Conservation (phyloP, 2,888 invertebrate genomes). For the Dusona sp. region DNA sequence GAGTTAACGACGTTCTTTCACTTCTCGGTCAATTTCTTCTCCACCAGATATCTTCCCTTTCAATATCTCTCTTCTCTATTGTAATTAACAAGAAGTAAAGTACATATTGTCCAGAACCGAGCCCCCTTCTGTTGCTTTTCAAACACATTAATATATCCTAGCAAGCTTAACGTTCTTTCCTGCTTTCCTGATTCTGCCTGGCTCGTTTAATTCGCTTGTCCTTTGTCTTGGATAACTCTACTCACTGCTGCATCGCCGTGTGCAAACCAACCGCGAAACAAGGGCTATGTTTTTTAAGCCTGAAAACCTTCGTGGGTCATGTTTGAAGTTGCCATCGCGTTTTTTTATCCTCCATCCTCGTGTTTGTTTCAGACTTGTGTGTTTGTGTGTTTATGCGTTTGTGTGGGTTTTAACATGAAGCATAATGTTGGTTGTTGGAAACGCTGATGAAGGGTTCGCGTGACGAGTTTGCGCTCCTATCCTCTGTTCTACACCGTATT, state of each 20-base stretch:
- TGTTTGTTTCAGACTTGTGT: slow-evolving; percentile 25
- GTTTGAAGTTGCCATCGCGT: slow-evolving; percentile 12
- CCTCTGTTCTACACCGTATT: slow-evolving; percentile 65
- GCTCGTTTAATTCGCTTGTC: slow-evolving; percentile 65
- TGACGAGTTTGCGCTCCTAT: slow-evolving; percentile 81
- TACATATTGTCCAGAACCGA: slow-evolving; percentile 43
- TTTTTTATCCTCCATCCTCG: slow-evolving; percentile 30
- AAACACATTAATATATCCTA: not conserved
- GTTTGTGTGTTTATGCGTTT: slow-evolving; percentile 64
- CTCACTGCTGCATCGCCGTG: slow-evolving; percentile 29
- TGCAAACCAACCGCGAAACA: slow-evolving; percentile 28
- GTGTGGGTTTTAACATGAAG: slow-evolving; percentile 75
- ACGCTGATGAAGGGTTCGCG: slow-evolving; percentile 84
- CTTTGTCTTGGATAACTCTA: slow-evolving; percentile 51
- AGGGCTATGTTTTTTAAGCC: slow-evolving; percentile 5
- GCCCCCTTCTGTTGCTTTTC: slow-evolving; percentile 21
- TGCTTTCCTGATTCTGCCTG: slow-evolving; percentile 39
- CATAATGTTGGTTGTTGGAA: slow-evolving; percentile 81
- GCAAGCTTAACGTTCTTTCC: not conserved
- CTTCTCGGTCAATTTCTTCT: slow-evolving; percentile 75
- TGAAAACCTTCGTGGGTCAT: slow-evolving; percentile 11
- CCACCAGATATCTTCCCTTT: slow-evolving; percentile 49
- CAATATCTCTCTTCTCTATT: slow-evolving; percentile 31
- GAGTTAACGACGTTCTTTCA: slow-evolving; percentile 79
- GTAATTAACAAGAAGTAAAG: slow-evolving; percentile 38